phyloP scores from a whole-genome alignment of 2,797 vertebrate species.

The Florisuga fusca region DNA sequence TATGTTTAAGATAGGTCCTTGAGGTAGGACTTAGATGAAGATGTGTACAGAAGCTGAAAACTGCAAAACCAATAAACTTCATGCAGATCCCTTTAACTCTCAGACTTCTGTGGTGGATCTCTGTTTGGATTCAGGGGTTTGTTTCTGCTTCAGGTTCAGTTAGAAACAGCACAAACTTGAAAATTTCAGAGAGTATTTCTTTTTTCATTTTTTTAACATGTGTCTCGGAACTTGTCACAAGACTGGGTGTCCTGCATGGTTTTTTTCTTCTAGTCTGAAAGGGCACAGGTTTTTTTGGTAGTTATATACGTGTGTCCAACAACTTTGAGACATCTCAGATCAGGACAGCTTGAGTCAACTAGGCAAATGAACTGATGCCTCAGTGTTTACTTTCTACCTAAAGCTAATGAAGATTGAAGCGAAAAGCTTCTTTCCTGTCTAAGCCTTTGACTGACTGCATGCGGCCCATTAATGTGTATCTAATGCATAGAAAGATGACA shows the following conservation, averaged over 20 bases:
- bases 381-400: background rate
- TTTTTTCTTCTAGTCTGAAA: background rate
- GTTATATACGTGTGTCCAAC: background rate
- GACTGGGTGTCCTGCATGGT: accelerated
- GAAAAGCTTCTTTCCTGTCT: background rate
- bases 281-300: background rate
- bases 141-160: background rate
- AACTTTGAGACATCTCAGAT: background rate
- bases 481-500: background rate
- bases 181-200: background rate
- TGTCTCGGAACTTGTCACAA: background rate
- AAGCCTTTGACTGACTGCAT: background rate
- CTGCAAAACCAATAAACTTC: background rate
- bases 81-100: background rate
- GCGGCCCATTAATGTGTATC: background rate
- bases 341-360: background rate
- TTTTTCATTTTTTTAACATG: background rate
- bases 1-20: background rate
- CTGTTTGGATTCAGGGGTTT: background rate
- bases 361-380: background rate
- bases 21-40: background rate
- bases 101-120: background rate
- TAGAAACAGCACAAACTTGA: background rate
- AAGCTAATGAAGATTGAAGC: background rate
- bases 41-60: background rate